phyloP scores from a whole-genome alignment of 2,113 vertebrate genomes.

The Gracilinanus agilis region DNA sequence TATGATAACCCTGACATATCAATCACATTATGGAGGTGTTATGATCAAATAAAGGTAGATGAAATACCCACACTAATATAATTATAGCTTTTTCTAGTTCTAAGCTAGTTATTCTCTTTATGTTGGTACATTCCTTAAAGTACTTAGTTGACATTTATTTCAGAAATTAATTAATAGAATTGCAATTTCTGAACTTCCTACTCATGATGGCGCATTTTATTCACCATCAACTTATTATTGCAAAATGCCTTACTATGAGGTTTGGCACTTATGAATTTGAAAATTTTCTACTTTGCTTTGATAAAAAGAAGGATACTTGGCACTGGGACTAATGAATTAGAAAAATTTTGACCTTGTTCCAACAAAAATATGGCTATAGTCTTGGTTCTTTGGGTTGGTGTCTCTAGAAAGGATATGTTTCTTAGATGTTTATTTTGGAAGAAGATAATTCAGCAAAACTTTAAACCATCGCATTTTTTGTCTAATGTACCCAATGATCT shows the following conservation, averaged over 20 bases:
- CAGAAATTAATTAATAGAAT: not conserved
- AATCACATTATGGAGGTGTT: not conserved
- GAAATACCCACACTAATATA: not conserved
- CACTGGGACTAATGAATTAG: too few relatives aligned
- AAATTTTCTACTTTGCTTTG: rapidly evolving
- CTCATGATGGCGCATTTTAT: not conserved
- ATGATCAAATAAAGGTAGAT: not conserved
- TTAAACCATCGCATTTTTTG: not conserved
- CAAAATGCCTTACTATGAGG: not conserved
- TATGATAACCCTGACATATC: not conserved
- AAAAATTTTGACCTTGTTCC: too few relatives aligned
- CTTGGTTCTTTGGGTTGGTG: too few relatives aligned
- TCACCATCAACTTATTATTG: not conserved
- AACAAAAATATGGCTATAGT: too few relatives aligned
- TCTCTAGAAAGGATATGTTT: too few relatives aligned
- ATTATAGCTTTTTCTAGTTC: not conserved
- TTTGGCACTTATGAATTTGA: not conserved
- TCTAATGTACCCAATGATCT: not conserved
- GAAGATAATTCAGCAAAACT: not conserved
- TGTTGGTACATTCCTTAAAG: not conserved
- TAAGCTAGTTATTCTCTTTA: not conserved
- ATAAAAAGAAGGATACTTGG: not conserved
- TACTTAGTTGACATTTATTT: not conserved
- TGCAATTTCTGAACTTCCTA: not conserved
- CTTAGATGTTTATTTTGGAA: not conserved